A percentile compares a stretch with the other conserved stretches of the same genome.
Evolutionary conservation across 1,140 invertebrate species (phyloP).

Genomic region (Heterodera carotae): DNA sequence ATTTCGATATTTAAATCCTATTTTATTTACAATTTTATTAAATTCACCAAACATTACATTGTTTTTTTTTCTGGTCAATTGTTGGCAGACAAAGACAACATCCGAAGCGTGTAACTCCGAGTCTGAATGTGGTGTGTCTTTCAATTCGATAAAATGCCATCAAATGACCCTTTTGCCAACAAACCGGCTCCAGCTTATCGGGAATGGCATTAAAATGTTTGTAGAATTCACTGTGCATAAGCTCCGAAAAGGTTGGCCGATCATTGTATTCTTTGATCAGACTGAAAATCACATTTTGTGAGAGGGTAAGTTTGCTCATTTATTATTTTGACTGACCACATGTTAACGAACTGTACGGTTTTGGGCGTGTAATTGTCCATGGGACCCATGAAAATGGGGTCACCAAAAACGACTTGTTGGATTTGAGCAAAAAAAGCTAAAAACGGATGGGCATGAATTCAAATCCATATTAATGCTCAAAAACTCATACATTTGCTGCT

Average conservation of each 20-base stretch:
- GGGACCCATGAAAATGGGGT: slow-evolving; percentile 51
- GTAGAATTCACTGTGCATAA: slow-evolving; percentile 54
- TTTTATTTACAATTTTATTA: too few relatives aligned
- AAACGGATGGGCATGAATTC: neutral
- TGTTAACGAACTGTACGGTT: slow-evolving; percentile 52
- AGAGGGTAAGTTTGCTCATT: slow-evolving; percentile 30
- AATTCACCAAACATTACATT: too few relatives aligned
- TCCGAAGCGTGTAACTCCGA: neutral
- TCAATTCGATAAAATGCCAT: neutral
- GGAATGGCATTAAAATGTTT: slow-evolving; percentile 28
- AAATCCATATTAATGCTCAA: neutral
- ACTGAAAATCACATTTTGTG: slow-evolving; percentile 38
- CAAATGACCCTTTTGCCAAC: neutral
- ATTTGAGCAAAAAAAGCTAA: slow-evolving; percentile 47
- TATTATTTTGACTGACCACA: slow-evolving; percentile 46
- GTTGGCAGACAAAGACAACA: neutral
- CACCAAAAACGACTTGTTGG: slow-evolving; percentile 55
- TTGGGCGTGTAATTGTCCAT: slow-evolving; percentile 42
- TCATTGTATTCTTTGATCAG: slow-evolving; percentile 49
- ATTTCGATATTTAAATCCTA: too few relatives aligned
- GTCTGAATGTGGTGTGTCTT: neutral
- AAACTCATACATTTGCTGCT: slow-evolving; percentile 46
- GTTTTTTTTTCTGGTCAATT: neutral
- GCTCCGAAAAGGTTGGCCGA: slow-evolving; percentile 42
- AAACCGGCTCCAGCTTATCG: slow-evolving; percentile 18